phyloP scores from a whole-genome alignment of 2,113 vertebrate genomes.

The Theropithecus gelada region DNA sequence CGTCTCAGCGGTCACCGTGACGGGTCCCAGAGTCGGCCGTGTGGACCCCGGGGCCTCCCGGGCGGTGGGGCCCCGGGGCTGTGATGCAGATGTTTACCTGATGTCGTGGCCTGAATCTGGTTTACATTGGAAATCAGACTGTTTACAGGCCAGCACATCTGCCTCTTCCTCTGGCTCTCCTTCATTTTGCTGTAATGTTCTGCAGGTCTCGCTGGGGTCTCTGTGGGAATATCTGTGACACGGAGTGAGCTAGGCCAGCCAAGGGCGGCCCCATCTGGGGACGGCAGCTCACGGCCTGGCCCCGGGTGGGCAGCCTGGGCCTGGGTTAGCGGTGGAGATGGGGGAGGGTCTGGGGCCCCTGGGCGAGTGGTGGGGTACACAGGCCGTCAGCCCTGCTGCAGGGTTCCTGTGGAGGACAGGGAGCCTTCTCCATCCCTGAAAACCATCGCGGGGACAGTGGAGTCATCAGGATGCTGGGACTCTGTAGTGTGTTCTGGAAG shows the following conservation, averaged over 20 bases:
- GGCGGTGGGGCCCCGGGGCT: constrained; percentile 1
- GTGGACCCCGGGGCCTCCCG: constrained; percentile 45
- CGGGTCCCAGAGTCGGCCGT: constrained; percentile 56
- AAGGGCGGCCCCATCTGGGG: neutral
- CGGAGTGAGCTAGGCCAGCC: neutral
- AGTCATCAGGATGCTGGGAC: accelerated
- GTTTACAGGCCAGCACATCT: constrained; percentile 57
- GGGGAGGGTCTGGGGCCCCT: neutral
- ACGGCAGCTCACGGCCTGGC: neutral
- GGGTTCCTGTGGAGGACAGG: accelerated
- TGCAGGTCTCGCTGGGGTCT: neutral
- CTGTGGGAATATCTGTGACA: neutral
- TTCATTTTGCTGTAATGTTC: neutral
- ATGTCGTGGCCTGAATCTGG: constrained; percentile 54
- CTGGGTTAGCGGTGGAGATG: accelerated
- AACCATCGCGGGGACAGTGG: accelerated
- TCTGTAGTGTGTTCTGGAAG: neutral
- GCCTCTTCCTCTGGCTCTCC: neutral
- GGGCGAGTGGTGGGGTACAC: accelerated
- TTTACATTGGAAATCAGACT: constrained; percentile 63
- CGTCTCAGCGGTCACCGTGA: constrained; percentile 55
- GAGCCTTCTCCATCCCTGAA: accelerated
- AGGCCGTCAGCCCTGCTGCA: neutral
- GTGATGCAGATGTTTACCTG: constrained; percentile 61
- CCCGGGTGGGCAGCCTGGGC: neutral